Base-by-base conservation (phyloP, 2,888 invertebrate species). In the Eulithis prunata region DNA sequence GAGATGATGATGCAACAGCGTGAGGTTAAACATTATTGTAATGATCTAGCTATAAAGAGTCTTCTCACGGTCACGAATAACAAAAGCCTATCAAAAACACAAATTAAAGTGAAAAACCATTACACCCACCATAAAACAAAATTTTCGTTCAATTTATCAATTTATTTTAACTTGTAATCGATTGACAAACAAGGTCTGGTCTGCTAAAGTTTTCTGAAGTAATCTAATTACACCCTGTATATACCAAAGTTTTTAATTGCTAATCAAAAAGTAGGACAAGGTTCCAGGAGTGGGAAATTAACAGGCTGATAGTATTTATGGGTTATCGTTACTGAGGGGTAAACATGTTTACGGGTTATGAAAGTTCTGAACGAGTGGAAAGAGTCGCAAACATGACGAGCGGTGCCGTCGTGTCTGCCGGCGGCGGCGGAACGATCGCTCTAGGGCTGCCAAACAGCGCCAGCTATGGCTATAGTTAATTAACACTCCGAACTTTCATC, bases 341-440 rank as follows among this genome's bases (percentile, higher is more conserved):
- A 87, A 88, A 88, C 86, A 88, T 87, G 87, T 89, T 88, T 88
- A 85, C 85, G 79, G 74, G 78, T 79, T 78, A 78, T 83, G 83
- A 80, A 86, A 86, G 78, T 88, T 78, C 73, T 73, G 72, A 73
- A 75, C 76, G 72, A 77, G 74, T 73, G 77, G 77, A 77, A 78
- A 75, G 74, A 82, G 80, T 82, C 81, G 75, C 79, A 83, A 84
- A 85, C 83, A 82, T 79, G 82, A 79, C 77, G 74, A 76, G 69
- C 60, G 83, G 77, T 77, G 82, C 79, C 81, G 74, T 64, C 76
- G 76, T 64, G 81, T 78, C 78, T 81, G 75, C 70, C 73, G 71
- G 72, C 73, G 71, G 61, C 49, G 11, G 21, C 69, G 57, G 72
- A 69, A 62, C 67, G 70, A 71, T 65, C 76, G 72, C 71, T 41